These are phyloP conservation scores for Leptinotarsa peninsularis DNA, from an alignment of 2,888 invertebrate species.

Conservation along the genomic window DNA sequence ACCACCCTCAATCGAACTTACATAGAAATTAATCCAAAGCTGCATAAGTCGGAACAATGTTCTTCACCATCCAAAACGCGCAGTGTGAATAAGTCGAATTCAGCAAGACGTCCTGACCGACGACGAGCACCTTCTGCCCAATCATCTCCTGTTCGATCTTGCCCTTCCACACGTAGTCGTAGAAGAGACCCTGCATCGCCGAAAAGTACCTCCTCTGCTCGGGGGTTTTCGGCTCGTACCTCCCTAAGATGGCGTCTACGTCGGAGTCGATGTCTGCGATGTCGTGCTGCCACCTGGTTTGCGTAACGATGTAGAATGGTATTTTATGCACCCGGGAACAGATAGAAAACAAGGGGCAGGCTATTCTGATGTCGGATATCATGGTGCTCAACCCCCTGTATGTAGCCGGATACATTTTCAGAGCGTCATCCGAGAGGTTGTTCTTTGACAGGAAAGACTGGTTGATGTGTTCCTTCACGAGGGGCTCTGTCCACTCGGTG, in stretches of 20 bases:
- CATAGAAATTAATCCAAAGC: conserved; percentile 74
- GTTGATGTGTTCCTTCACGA: conserved; percentile 74
- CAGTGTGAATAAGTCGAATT: conserved; percentile 78
- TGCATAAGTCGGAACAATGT: conserved; percentile 81
- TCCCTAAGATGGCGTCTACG: conserved; percentile 81
- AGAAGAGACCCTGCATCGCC: conserved; percentile 85
- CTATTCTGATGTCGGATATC: conserved; percentile 82
- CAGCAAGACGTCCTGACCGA: conserved; percentile 78
- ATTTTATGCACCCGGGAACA: conserved; percentile 74
- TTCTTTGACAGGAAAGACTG: conserved; percentile 74
- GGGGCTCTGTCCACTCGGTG: conserved; percentile 75
- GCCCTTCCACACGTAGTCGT: conserved; percentile 85
- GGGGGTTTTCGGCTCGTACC: conserved; percentile 77
- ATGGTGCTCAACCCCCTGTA: conserved; percentile 77
- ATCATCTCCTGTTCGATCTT: conserved; percentile 73
- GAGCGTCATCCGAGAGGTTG: conserved; percentile 73
- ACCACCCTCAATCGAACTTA: too few species aligned
- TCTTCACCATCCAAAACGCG: conserved; percentile 80
- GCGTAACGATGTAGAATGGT: conserved; percentile 81
- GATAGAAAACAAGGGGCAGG: conserved; percentile 81
- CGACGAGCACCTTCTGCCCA: conserved; percentile 71
- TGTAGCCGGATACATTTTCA: conserved; percentile 76
- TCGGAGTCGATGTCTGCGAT: conserved; percentile 70
- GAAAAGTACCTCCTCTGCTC: conserved; percentile 81
- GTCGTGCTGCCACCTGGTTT: conserved; percentile 68